Evolutionary conservation across 2,113 vertebrate genomes (phyloP).

Genomic region (Panthera uncia): DNA sequence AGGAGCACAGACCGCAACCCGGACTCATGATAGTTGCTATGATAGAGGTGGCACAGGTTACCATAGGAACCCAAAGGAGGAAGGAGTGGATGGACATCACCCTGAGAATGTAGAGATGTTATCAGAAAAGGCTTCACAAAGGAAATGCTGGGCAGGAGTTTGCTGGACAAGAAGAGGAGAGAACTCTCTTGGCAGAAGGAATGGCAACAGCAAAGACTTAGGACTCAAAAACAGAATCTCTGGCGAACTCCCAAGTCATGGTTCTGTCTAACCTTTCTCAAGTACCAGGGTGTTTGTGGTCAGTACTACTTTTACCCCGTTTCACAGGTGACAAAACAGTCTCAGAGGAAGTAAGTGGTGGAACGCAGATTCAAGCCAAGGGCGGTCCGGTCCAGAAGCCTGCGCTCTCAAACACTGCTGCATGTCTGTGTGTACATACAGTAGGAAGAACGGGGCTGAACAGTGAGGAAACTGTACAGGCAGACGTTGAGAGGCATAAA

Average conservation of each 20-base stretch:
- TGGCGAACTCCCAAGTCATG: neutral
- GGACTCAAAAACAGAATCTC: neutral
- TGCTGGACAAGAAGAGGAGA: neutral
- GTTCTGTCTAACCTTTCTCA: neutral
- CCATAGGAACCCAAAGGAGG: neutral
- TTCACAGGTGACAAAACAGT: neutral
- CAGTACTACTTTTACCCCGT: neutral
- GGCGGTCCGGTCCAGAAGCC: neutral
- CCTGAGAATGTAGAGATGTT: neutral
- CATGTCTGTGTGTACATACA: neutral
- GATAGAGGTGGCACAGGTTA: neutral
- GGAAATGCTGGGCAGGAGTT: neutral
- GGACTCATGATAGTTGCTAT: neutral
- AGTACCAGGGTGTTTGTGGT: neutral
- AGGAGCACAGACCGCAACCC: neutral
- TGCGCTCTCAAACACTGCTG: neutral
- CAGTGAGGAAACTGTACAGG: neutral
- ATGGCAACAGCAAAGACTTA: neutral
- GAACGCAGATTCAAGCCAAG: neutral
- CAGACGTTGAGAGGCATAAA: neutral
- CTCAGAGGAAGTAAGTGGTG: neutral
- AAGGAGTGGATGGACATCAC: neutral
- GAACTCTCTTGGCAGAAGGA: neutral
- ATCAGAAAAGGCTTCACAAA: slow-evolving; percentile 1
- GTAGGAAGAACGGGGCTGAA: neutral